Evolutionary conservation across 2,888 invertebrate species (phyloP).

Genomic region (Marasmarcha lunaedactyla): DNA sequence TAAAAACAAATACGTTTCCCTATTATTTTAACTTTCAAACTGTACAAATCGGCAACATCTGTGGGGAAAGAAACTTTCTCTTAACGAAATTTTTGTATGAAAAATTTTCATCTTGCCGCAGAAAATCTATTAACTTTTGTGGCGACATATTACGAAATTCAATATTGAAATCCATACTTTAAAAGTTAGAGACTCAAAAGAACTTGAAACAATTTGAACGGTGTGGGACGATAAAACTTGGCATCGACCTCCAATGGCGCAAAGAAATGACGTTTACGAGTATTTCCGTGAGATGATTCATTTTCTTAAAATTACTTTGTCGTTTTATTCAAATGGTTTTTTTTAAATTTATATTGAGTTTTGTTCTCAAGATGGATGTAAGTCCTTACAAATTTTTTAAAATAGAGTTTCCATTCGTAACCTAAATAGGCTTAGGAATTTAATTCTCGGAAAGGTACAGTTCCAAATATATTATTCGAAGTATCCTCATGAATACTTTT

Average conservation of each 20-base stretch:
- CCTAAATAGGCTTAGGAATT: not conserved
- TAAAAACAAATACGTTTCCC: conserved; percentile 2
- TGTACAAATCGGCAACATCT: not conserved
- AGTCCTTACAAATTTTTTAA: conserved; percentile 11
- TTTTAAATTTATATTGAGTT: conserved; percentile 12
- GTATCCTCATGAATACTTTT: too few species aligned
- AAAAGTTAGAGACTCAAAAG: conserved; percentile 49
- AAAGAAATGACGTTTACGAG: conserved; percentile 5
- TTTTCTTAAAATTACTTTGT: conserved; percentile 7
- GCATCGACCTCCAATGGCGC: conserved; percentile 5
- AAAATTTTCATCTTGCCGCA: conserved; percentile 26
- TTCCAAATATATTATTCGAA: too few species aligned
- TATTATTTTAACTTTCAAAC: not conserved
- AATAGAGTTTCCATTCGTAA: not conserved
- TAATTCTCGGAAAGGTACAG: too few species aligned
- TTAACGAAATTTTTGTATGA: conserved; percentile 30
- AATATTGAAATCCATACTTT: conserved; percentile 62
- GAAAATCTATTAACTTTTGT: conserved; percentile 10
- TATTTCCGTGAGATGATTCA: conserved; percentile 11
- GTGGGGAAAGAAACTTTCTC: conserved; percentile 1
- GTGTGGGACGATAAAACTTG: conserved; percentile 8
- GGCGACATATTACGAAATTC: conserved; percentile 50
- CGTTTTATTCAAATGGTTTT: not conserved
- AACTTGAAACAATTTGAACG: conserved; percentile 13
- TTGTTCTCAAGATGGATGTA: conserved; percentile 11